phyloP scores from a whole-genome alignment of 2,797 vertebrate species.

The Tarsius wallacei region DNA sequence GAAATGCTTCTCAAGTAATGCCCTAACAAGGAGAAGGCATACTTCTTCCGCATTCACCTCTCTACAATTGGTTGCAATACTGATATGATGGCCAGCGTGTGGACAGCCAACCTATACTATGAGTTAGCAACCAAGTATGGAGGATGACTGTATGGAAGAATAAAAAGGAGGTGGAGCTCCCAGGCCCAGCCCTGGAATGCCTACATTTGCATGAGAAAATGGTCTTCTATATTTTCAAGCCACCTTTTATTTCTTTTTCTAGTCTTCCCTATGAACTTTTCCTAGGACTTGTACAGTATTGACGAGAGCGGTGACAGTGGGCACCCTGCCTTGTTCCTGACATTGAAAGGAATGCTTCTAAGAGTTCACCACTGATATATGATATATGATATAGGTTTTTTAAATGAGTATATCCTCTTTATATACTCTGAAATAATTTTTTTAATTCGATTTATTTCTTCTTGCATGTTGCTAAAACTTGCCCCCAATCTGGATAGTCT shows the following conservation, averaged over 20 bases:
- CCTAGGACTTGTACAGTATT: not conserved
- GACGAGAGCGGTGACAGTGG: not conserved
- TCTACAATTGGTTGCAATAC: not conserved
- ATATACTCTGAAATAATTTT: not conserved
- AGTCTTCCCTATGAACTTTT: not conserved
- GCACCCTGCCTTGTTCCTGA: not conserved
- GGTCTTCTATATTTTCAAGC: not conserved
- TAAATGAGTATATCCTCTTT: not conserved
- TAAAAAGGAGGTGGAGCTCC: not conserved
- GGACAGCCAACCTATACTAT: not conserved
- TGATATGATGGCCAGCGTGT: not conserved
- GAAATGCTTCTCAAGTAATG: accelerated
- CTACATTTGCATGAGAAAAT: not conserved
- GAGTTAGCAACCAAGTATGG: not conserved
- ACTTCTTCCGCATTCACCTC: not conserved
- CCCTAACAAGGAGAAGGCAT: not conserved
- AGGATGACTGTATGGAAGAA: not conserved
- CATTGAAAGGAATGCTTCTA: not conserved
- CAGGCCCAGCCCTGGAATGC: not conserved
- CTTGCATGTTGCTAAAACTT: not conserved
- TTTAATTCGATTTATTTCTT: not conserved
- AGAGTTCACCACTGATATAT: not conserved
- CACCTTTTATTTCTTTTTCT: not conserved
- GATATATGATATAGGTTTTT: not conserved
- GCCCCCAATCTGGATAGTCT: not conserved